Base-by-base conservation (phyloP, 2,113 vertebrate genomes). In the Machaerirhynchus nigripectus region DNA sequence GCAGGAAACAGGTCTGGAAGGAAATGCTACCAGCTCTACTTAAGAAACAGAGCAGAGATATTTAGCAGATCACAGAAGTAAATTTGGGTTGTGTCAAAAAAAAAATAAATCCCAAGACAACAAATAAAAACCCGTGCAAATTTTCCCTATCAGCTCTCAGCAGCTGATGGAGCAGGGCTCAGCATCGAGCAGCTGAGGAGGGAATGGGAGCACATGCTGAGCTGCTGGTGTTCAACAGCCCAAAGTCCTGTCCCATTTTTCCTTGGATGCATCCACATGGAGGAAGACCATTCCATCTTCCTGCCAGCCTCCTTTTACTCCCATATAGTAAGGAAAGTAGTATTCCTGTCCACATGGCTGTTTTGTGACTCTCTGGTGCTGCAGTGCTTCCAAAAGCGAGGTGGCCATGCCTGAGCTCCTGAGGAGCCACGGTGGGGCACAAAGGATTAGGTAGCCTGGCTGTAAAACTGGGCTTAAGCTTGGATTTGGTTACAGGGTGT, bases 121-220 rank as follows among this genome's bases (percentile, higher is more conserved):
- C 27, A 60, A 67, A 39, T 35, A 35, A 64, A 90, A 42, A 27
- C 20, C 30, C 0, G 0, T 73, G 33, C 27, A 49, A 44, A 50
- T 28, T 73, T 49, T 52, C 21, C 22, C 13, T 33, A 9, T 37
- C 15, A 35, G 31, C 46, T 57, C 35, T 55, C 5, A 4, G 52
- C 42, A 59, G 71, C 39, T 2, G 21, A 13, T 85, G 83, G n/a
- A 20, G 33, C 30, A 56, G 59, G 49, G 49, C 31, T 85, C 0
- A 0, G 52, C 39, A 30, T 10, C 0, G 0, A 65, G 59, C n/a
- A 24, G 42, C 35, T 15, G 8, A n/a, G 69, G 35, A 53, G 42
- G 30, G 35, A 64, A 50, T 18, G 33, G 35, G 14, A 74, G n/a
- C n/a, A 40, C 4, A 0, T 0, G 0, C 44, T 1, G 5, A 60